These are phyloP conservation scores for Phyllostomus discolor DNA, from an alignment of 2,113 vertebrate genomes.

Conservation along the genomic window DNA sequence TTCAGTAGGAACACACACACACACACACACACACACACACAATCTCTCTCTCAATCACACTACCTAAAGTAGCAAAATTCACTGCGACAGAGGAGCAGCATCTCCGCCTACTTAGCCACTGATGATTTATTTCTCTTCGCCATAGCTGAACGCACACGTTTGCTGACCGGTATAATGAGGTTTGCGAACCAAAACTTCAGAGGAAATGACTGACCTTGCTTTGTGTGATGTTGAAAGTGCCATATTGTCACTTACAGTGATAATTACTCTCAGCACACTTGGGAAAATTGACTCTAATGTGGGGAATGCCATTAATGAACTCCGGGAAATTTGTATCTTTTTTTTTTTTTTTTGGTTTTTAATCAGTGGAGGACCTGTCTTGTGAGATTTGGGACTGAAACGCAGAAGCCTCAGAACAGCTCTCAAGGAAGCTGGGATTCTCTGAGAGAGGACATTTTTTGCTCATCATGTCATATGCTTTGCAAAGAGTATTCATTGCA, in stretches of 20 bases:
- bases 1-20: neutral
- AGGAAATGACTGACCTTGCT: neutral
- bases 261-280: neutral
- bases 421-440: too few species aligned
- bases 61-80: neutral
- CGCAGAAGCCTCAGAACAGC: too few species aligned
- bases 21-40: neutral
- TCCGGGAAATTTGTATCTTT: neutral
- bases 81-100: neutral
- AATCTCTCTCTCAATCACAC: neutral
- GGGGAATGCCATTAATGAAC: neutral
- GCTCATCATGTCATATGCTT: too few species aligned
- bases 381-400: too few species aligned
- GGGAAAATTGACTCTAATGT: neutral
- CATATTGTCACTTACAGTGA: neutral
- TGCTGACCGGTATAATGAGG: neutral
- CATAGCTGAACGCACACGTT: neutral
- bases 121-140: neutral
- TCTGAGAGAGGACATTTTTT: too few species aligned
- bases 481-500: too few species aligned
- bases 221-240: neutral
- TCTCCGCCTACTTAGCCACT: neutral
- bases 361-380: neutral
- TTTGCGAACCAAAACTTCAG: neutral
- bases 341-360: too few species aligned